Conservation (phyloP, 2,888 invertebrate genomes). For the Drosophila mayaguana region DNA sequence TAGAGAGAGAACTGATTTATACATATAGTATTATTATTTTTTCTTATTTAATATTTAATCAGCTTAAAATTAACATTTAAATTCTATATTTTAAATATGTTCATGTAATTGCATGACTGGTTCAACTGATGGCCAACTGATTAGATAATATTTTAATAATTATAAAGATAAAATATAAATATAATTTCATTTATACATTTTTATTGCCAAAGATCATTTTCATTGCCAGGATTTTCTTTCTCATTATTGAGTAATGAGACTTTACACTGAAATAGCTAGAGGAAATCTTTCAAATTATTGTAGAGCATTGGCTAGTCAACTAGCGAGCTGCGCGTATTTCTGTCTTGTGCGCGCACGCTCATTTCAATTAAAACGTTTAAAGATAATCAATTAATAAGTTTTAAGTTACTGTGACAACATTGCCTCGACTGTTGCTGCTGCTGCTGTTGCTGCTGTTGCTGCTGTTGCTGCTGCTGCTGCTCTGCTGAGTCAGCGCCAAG, state of each 20-base stretch:
- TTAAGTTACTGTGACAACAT: slow-evolving; percentile 67
- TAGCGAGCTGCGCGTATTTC: not conserved
- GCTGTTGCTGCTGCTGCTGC: slow-evolving; percentile 4
- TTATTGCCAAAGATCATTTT: no score
- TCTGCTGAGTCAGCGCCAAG: slow-evolving; percentile 70
- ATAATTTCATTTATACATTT: no score
- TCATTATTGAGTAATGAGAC: not conserved
- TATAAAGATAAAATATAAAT: no score
- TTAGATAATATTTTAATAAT: no score
- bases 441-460: slow-evolving; percentile 4
- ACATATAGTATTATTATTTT: no score
- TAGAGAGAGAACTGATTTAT: no score
- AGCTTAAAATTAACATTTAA: not conserved
- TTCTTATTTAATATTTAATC: not conserved
- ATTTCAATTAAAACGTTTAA: slow-evolving; percentile 79
- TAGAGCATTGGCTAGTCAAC: slow-evolving; percentile 42
- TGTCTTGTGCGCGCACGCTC: slow-evolving; percentile 9
- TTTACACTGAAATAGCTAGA: not conserved
- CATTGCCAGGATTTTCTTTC: no score
- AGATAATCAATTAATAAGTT: slow-evolving; percentile 81
- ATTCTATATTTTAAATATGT: not conserved
- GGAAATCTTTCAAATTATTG: not conserved
- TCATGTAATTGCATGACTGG: no score
- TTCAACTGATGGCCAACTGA: no score
- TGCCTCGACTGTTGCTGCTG: slow-evolving; percentile 5